A percentile compares a stretch with the other conserved stretches of the same genome.
Evolutionary conservation across 2,888 invertebrate species (phyloP).

Genomic region (Hanleya hanleyi): DNA sequence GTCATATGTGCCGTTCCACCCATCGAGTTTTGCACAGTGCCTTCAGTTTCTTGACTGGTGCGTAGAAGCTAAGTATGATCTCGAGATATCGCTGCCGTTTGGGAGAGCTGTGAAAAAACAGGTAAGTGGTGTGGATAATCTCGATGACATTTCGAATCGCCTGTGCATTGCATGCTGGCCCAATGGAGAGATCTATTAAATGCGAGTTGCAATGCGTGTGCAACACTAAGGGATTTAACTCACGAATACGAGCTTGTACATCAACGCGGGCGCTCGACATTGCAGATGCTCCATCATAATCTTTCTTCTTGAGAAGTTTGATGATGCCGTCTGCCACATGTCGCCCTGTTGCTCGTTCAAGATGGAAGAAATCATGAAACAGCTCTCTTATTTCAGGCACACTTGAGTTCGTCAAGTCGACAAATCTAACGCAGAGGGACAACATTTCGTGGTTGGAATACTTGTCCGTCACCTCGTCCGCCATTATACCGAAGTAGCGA

Average conservation of each 20-base stretch:
- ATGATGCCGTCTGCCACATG: conserved; percentile 14
- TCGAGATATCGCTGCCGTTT: conserved; percentile 23
- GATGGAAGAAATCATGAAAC: conserved; percentile 21
- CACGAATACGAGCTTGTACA: conserved; percentile 30
- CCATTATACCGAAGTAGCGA: conserved; percentile 31
- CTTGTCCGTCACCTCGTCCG: conserved; percentile 37
- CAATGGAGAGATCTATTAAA: conserved; percentile 27
- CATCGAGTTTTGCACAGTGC: conserved; percentile 23
- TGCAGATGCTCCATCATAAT: conserved; percentile 33
- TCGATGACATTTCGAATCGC: conserved; percentile 31
- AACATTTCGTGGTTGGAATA: conserved; percentile 33
- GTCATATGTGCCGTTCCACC: conserved; percentile 17
- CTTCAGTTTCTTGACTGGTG: conserved; percentile 9
- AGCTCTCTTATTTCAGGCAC: conserved; percentile 11
- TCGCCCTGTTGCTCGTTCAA: conserved; percentile 21
- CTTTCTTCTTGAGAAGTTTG: background rate
- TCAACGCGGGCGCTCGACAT: conserved; percentile 26
- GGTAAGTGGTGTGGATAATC: conserved; percentile 17
- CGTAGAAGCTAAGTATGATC: background rate
- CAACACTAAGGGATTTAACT: conserved; percentile 20
- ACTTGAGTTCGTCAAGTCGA: background rate
- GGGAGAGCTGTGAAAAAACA: conserved; percentile 22
- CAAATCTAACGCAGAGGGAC: conserved; percentile 30
- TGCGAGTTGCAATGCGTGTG: conserved; percentile 38
- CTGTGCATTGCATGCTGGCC: conserved; percentile 28